Evolutionary conservation across 2,113 vertebrate species (phyloP).

Genomic region (Porphyrio hochstetteri): DNA sequence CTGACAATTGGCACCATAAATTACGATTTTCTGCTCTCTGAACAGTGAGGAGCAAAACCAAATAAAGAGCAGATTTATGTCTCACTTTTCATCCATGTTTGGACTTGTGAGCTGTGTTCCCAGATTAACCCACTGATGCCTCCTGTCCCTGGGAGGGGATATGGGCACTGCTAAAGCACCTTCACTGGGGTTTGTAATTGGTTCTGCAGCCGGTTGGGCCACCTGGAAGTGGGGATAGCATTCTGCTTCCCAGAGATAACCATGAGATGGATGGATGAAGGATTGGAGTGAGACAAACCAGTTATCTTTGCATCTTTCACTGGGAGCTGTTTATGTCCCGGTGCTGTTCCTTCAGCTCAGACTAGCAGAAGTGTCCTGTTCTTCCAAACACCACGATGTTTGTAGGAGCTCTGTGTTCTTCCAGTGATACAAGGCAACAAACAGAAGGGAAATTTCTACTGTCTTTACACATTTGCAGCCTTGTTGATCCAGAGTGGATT

Average conservation of each 20-base stretch:
- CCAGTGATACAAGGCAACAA: background rate
- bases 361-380: background rate
- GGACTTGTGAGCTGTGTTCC: background rate
- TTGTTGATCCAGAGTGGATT: background rate
- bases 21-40: background rate
- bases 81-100: background rate
- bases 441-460: background rate
- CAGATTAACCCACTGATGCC: background rate
- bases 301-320: background rate
- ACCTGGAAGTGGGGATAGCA: background rate
- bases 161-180: background rate
- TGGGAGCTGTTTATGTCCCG: background rate
- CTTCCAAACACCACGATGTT: background rate
- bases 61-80: background rate
- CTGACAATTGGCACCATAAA: background rate
- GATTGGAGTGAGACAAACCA: background rate
- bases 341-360: background rate
- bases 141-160: background rate
- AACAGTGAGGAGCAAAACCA: background rate
- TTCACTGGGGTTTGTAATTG: background rate
- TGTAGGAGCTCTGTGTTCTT: background rate
- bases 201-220: background rate
- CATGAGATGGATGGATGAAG: accelerated
- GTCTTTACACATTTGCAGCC: background rate
- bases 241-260: background rate